Conservation (phyloP, 2,797 vertebrate genomes). For the Amphiprion clarkii region DNA sequence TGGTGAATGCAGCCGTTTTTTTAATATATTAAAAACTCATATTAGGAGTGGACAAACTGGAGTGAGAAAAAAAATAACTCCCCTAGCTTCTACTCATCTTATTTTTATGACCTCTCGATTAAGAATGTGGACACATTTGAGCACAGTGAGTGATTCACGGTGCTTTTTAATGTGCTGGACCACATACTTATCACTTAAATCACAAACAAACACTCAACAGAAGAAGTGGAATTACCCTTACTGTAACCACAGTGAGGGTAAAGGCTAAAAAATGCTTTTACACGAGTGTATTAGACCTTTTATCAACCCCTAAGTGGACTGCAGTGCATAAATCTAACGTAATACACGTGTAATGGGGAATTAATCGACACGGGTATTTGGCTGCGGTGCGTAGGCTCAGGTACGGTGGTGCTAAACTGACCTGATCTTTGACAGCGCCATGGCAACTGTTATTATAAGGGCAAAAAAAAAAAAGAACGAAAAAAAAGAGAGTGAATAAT, state of each 20-base stretch:
- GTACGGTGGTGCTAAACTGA: slow-evolving; percentile 24
- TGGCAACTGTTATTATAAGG: slow-evolving; percentile 61
- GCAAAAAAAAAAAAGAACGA: slow-evolving; percentile 37
- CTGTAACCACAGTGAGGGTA: slow-evolving; percentile 26
- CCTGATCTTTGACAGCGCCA: slow-evolving; percentile 45
- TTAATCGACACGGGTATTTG: slow-evolving; percentile 49
- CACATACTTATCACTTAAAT: slow-evolving; percentile 12
- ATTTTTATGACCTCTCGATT: slow-evolving; percentile 11
- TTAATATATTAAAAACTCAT: background rate
- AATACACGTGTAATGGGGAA: slow-evolving; percentile 44
- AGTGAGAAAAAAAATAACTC: background rate
- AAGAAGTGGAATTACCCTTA: slow-evolving; percentile 12
- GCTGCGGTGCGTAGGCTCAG: background rate
- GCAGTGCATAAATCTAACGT: slow-evolving; percentile 20
- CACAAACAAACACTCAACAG: slow-evolving; percentile 19
- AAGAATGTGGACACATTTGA: background rate
- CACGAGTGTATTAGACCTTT: slow-evolving; percentile 24
- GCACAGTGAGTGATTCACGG: slow-evolving; percentile 27
- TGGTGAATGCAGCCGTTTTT: background rate
- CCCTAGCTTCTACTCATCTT: background rate
- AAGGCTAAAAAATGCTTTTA: background rate
- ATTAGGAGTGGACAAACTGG: background rate
- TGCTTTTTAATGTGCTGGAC: slow-evolving; percentile 27
- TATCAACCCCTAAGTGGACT: slow-evolving; percentile 33
- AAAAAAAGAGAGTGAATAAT: slow-evolving; percentile 63